Evolutionary conservation across 1,140 invertebrate species (phyloP).

Genomic region (Sminthurinus signatus): DNA sequence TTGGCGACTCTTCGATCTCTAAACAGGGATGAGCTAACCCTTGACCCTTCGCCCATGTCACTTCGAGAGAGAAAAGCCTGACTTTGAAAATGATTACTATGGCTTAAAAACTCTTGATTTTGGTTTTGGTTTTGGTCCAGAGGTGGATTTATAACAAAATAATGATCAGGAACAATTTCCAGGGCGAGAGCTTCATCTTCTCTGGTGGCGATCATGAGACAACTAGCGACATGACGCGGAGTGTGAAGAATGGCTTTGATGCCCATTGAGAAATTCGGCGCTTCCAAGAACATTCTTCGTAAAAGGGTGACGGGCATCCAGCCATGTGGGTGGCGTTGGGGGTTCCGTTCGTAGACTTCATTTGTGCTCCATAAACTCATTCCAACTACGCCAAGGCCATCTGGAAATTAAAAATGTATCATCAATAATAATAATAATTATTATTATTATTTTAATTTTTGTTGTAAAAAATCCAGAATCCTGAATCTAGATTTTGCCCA

Average conservation of each 20-base stretch:
- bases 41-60: constrained; percentile 16
- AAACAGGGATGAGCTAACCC: constrained; percentile 19
- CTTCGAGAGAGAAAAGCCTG: neutral
- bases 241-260: constrained; percentile 12
- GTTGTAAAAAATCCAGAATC: too few relatives aligned
- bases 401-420: too few relatives aligned
- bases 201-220: constrained; percentile 18
- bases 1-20: constrained; percentile 22
- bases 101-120: constrained; percentile 15
- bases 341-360: constrained; percentile 5
- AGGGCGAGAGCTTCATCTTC: constrained; percentile 31
- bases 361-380: constrained; percentile 24
- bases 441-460: too few relatives aligned
- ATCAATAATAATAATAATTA: neutral
- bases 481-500: too few relatives aligned
- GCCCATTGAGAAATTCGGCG: constrained; percentile 20
- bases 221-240: constrained; percentile 20
- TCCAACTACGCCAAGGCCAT: constrained; percentile 20
- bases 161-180: constrained; percentile 16
- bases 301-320: constrained; percentile 23
- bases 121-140: too few relatives aligned
- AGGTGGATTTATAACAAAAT: constrained; percentile 14
- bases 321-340: neutral
- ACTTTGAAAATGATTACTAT: constrained; percentile 31
- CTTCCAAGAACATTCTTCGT: constrained; percentile 26